Conservation (phyloP, 2,113 vertebrate genomes). For the Sturnira hondurensis region DNA sequence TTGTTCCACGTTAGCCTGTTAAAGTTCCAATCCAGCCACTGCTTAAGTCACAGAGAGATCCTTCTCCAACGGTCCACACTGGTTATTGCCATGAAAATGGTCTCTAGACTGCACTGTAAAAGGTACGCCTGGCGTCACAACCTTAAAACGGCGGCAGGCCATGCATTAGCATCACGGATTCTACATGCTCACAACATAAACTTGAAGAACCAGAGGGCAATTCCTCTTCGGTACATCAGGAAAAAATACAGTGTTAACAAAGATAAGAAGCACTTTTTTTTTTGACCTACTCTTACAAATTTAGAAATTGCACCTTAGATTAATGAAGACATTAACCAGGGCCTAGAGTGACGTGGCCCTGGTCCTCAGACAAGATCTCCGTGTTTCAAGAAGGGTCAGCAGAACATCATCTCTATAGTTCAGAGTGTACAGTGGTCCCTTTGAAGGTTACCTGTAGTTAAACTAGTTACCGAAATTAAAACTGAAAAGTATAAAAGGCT, state of each 20-base stretch:
- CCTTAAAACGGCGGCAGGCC: slow-evolving; percentile 82
- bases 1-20: slow-evolving; percentile 80
- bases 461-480: slow-evolving; percentile 86
- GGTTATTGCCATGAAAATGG: slow-evolving; percentile 78
- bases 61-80: slow-evolving; percentile 77
- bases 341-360: slow-evolving; percentile 70
- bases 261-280: slow-evolving; percentile 87
- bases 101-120: slow-evolving; percentile 78
- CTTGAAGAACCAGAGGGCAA: slow-evolving; percentile 82
- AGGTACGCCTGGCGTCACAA: slow-evolving; percentile 79
- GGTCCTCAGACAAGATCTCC: slow-evolving; percentile 79
- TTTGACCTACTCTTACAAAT: slow-evolving; percentile 86
- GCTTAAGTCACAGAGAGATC: slow-evolving; percentile 76
- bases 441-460: slow-evolving; percentile 89
- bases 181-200: slow-evolving; percentile 88
- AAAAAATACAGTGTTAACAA: slow-evolving; percentile 86
- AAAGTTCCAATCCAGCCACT: slow-evolving; percentile 83
- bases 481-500: slow-evolving; percentile 90
- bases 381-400: slow-evolving; percentile 79
- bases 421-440: slow-evolving; percentile 84
- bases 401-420: slow-evolving; percentile 75
- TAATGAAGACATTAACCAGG: slow-evolving; percentile 80
- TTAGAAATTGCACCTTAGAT: slow-evolving; percentile 88
- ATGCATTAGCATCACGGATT: slow-evolving; percentile 84
- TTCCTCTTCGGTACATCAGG: slow-evolving; percentile 82